Base-by-base conservation (phyloP, 2,113 vertebrate genomes). In the Jaculus jaculus region DNA sequence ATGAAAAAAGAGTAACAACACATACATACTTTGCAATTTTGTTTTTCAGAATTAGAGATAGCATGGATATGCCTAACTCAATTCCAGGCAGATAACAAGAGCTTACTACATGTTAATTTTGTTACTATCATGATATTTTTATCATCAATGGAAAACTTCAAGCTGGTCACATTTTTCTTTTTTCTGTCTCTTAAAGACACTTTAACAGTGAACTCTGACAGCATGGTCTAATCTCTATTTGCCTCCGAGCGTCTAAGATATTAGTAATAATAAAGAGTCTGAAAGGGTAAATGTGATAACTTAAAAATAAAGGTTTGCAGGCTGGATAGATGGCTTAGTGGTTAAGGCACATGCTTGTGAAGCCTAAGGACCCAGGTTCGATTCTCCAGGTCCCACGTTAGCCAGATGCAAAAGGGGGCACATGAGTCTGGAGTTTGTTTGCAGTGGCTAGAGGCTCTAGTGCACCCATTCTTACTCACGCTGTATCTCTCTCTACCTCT, bases 11-110 rank as follows among this genome's bases (percentile, higher is more conserved):
- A 69, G 7, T 86, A 86, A 21, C 42, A 91, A 34, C 51, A 60
- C 32, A 68, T 81, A 58, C 3, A 13, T 72, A 39, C 17, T 13
- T 87, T 88, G 24, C 12, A 85, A 93, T 71, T 51, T 69, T 84
- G 74, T 72, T 47, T 84, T 93, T 90, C 18, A 83, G 21, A 86
- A 87, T 94, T 92, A 47, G 81, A 80, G 51, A 39, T 9, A 84
- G 60, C 37, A 63, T 79, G 1, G 23, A 42, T 91, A 73, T 82
- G 1, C 21, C 63, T 81, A n/a, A 72, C 66, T 92, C 39, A 84
- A 30, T 93, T 80, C 0, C 47, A 86, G 54, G 9, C 10, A 37
- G 8, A 61, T 23, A 69, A 0, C 47, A 82, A n/a, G 10, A 39
- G 6, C 21, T 95, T 23, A 74, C 16, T 60, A 17, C 0, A 16